Evolutionary conservation across 2,888 invertebrate genomes (phyloP).

Genomic region (Drosophila barbarae): DNA sequence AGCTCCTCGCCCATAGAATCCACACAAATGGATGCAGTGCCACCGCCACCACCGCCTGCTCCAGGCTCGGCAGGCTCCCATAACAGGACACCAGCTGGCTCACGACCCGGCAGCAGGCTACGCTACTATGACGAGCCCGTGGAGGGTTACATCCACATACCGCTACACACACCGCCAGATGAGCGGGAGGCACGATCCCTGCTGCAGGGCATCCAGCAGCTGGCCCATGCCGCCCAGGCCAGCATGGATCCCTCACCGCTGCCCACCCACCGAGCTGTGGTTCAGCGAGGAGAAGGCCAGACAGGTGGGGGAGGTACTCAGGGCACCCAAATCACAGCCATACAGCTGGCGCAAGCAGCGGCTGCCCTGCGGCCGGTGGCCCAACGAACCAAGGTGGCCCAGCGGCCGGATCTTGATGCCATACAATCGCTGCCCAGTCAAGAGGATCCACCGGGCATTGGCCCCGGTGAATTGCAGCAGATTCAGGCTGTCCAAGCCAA

Average conservation of each 20-base stretch:
- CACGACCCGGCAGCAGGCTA: slow-evolving; percentile 77
- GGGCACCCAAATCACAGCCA: slow-evolving; percentile 59
- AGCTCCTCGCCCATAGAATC: slow-evolving; percentile 78
- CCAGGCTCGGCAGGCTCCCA: slow-evolving; percentile 58
- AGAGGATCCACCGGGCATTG: slow-evolving; percentile 59
- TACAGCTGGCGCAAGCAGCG: slow-evolving; percentile 68
- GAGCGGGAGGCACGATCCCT: slow-evolving; percentile 81
- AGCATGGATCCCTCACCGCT: slow-evolving; percentile 59
- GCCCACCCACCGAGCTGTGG: slow-evolving; percentile 39
- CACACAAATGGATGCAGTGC: slow-evolving; percentile 60
- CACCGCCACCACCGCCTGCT: slow-evolving; percentile 50
- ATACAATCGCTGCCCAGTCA: slow-evolving; percentile 82
- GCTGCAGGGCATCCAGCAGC: slow-evolving; percentile 73
- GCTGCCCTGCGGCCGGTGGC: slow-evolving; percentile 66
- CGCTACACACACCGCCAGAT: slow-evolving; percentile 87
- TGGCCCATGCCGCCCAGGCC: slow-evolving; percentile 60
- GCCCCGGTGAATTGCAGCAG: slow-evolving; percentile 24
- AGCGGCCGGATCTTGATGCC: slow-evolving; percentile 80
- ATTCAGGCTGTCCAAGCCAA: slow-evolving; percentile 59
- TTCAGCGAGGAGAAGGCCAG: slow-evolving; percentile 13
- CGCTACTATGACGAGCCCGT: slow-evolving; percentile 84
- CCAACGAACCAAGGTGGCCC: slow-evolving; percentile 48
- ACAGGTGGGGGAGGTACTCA: not conserved
- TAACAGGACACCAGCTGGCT: slow-evolving; percentile 79
- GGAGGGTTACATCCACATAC: slow-evolving; percentile 85